Evolutionary conservation across 2,888 invertebrate species (phyloP).

Genomic region (Plagodis pulveraria): DNA sequence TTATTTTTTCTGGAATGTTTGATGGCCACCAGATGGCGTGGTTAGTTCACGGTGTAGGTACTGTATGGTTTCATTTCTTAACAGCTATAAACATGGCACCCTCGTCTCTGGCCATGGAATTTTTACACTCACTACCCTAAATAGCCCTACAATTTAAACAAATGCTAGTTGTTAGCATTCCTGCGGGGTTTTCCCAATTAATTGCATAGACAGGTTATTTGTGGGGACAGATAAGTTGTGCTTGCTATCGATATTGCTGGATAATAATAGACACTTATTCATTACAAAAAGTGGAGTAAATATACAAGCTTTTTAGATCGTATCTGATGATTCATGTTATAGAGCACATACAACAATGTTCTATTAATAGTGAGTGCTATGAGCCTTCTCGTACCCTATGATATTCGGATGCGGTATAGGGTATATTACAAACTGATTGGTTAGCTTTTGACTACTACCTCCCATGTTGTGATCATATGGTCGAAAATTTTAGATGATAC

Average conservation of each 20-base stretch:
- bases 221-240: constrained; percentile 12
- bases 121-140: constrained; percentile 68
- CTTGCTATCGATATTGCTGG: constrained; percentile 7
- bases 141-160: constrained; percentile 59
- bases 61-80: constrained; percentile 73
- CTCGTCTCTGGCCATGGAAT: constrained; percentile 67
- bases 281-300: constrained; percentile 4
- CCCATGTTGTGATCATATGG: no score
- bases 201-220: constrained; percentile 16
- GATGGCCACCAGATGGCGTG: constrained; percentile 80
- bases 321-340: neutral
- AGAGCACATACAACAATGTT: no score
- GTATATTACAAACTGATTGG: no score
- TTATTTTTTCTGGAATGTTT: constrained; percentile 77
- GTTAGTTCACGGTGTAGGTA: constrained; percentile 60
- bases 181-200: constrained; percentile 56
- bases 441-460: no score
- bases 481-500: no score
- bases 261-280: constrained; percentile 8
- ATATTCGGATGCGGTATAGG: no score
- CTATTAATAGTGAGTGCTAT: no score
- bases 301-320: neutral
- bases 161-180: constrained; percentile 59
- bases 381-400: no score
- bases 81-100: constrained; percentile 74